Conservation (phyloP, 2,797 vertebrate species). For the Delichon dasypus region DNA sequence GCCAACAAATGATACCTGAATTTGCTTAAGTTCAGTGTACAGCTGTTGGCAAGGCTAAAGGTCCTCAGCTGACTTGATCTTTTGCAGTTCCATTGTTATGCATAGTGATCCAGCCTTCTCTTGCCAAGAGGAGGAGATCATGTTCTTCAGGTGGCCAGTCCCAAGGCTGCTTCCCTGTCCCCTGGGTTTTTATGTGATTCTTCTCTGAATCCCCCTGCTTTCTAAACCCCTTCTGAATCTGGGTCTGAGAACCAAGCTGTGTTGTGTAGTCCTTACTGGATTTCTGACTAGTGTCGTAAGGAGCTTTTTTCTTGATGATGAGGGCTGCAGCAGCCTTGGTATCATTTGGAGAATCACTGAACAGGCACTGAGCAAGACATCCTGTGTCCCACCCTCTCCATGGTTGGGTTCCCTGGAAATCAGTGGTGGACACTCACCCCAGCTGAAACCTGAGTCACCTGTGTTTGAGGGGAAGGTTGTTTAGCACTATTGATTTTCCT, state of each 20-base stretch:
- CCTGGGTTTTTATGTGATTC: not conserved
- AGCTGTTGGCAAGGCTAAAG: not conserved
- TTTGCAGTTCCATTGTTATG: not conserved
- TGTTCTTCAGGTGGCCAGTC: not conserved
- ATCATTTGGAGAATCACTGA: accelerated
- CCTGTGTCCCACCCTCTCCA: accelerated
- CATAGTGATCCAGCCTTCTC: not conserved
- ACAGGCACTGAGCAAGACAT: not conserved
- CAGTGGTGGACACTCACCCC: not conserved
- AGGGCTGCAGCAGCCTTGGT: not conserved
- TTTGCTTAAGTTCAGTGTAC: not conserved
- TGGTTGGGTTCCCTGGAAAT: not conserved
- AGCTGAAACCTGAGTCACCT: not conserved
- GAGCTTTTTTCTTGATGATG: not conserved
- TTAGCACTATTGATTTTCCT: not conserved
- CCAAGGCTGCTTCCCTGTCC: not conserved
- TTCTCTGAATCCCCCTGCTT: not conserved
- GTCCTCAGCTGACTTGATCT: not conserved
- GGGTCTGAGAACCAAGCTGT: not conserved
- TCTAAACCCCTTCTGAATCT: not conserved
- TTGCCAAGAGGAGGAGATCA: not conserved
- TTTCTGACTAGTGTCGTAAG: not conserved
- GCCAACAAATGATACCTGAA: not conserved
- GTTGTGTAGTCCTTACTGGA: not conserved
- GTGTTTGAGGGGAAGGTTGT: not conserved